A percentile compares a stretch with the other conserved stretches of the same genome.
Evolutionary conservation across 2,113 vertebrate genomes (phyloP).

Genomic region (Heterotilapia buettikoferi): DNA sequence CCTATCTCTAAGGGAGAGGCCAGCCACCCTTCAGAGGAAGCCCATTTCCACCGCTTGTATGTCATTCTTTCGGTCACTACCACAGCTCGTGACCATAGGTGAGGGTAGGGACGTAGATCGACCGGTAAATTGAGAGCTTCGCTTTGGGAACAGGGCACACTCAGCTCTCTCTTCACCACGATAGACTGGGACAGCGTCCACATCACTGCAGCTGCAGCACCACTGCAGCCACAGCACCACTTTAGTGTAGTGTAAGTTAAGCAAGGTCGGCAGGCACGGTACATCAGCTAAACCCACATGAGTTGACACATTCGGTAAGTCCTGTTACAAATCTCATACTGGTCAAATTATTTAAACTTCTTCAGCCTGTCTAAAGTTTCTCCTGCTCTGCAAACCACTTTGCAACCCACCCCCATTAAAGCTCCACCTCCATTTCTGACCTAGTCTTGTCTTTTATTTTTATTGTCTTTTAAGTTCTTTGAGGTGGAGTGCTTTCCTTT

Average conservation of each 20-base stretch:
- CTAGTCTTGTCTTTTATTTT: not conserved
- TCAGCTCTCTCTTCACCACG: not conserved
- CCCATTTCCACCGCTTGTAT: not conserved
- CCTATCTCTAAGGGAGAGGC: not conserved
- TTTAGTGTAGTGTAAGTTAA: not conserved
- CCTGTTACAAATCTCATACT: not conserved
- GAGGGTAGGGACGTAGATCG: not conserved
- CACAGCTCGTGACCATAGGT: not conserved
- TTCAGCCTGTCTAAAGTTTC: not conserved
- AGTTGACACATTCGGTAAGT: not conserved
- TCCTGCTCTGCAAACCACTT: not conserved
- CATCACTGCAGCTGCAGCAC: not conserved
- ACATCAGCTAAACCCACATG: not conserved
- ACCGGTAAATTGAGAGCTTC: not conserved
- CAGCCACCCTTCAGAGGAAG: not conserved
- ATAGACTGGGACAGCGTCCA: not conserved
- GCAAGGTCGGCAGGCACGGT: not conserved
- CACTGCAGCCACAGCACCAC: not conserved
- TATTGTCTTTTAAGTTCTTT: not conserved
- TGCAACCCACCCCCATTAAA: not conserved
- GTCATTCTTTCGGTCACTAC: not conserved
- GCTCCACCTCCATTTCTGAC: not conserved
- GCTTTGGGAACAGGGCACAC: not conserved
- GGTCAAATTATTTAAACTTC: not conserved
- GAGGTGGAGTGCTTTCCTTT: not conserved